Evolutionary conservation across 2,113 vertebrate genomes (phyloP).

Genomic region (Tympanuchus pallidicinctus): DNA sequence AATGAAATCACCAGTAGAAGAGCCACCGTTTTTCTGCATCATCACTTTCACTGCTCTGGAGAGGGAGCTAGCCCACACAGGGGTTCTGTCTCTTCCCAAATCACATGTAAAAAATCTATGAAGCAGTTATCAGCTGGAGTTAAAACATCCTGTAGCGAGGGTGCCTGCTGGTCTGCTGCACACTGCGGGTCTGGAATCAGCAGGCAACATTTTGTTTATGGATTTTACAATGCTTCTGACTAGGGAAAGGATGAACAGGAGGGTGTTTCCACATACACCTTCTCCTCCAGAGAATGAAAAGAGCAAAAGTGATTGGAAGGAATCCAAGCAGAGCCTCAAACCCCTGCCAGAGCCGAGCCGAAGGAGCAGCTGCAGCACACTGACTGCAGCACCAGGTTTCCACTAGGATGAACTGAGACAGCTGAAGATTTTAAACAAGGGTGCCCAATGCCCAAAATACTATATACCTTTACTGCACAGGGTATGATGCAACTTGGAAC

Average conservation of each 20-base stretch:
- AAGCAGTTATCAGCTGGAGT: conserved; percentile 29
- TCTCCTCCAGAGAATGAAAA: neutral
- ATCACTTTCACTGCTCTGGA: accelerated
- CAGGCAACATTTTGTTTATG: neutral
- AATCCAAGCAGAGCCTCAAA: neutral
- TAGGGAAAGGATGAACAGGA: neutral
- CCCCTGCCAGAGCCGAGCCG: neutral
- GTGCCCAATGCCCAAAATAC: neutral
- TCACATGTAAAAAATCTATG: conserved; percentile 8
- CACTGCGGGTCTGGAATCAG: neutral
- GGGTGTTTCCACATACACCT: neutral
- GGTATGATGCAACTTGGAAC: neutral
- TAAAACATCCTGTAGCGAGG: neutral
- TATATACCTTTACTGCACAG: neutral
- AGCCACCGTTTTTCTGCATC: neutral
- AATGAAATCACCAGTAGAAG: neutral
- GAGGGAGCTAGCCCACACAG: accelerated
- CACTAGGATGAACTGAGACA: neutral
- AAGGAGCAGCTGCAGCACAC: neutral
- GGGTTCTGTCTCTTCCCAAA: neutral
- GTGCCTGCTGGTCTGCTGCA: neutral
- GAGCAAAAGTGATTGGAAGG: neutral
- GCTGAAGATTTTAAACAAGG: neutral
- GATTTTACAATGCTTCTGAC: neutral
- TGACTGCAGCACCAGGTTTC: neutral